A percentile compares a stretch with the other conserved stretches of the same genome.
Evolutionary conservation across 2,888 invertebrate genomes (phyloP).

Genomic region (Serrognathus titanus): DNA sequence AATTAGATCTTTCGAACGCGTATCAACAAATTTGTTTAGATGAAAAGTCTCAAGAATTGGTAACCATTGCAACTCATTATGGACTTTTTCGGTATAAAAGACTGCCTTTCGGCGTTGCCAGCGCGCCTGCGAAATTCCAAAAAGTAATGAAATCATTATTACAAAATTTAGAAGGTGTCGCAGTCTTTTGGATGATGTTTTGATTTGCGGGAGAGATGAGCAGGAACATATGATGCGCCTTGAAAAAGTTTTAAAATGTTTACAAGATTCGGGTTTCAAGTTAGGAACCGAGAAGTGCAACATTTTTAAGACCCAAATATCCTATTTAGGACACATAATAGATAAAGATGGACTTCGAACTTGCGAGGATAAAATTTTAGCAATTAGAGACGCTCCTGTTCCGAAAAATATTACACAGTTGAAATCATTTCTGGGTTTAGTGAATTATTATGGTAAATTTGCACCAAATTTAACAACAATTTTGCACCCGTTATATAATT

Average conservation of each 20-base stretch:
- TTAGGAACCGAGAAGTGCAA: conserved; percentile 8
- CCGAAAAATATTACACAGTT: neutral
- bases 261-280: conserved; percentile 7
- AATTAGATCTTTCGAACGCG: conserved; percentile 23
- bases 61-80: conserved; percentile 24
- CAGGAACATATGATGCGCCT: conserved; percentile 12
- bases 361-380: neutral
- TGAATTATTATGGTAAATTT: conserved; percentile 1
- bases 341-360: neutral
- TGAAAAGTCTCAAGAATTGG: conserved; percentile 17
- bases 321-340: conserved; percentile 1
- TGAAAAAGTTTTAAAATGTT: conserved; percentile 10
- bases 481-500: neutral
- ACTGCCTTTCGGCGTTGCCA: conserved; percentile 33
- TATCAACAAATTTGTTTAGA: conserved; percentile 22
- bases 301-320: neutral
- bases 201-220: conserved; percentile 14
- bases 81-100: conserved; percentile 29
- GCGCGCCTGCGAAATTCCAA: conserved; percentile 39
- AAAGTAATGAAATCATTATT: conserved; percentile 33
- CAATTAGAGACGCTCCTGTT: neutral
- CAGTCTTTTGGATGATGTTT: conserved; percentile 17
- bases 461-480: neutral
- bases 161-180: conserved; percentile 10
- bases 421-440: neutral